Evolutionary conservation across 1,140 invertebrate genomes (phyloP), one percentile per base, ranked within the genome.

Genomic region (Pachyrhynchus sulphureomaculatus): DNA sequence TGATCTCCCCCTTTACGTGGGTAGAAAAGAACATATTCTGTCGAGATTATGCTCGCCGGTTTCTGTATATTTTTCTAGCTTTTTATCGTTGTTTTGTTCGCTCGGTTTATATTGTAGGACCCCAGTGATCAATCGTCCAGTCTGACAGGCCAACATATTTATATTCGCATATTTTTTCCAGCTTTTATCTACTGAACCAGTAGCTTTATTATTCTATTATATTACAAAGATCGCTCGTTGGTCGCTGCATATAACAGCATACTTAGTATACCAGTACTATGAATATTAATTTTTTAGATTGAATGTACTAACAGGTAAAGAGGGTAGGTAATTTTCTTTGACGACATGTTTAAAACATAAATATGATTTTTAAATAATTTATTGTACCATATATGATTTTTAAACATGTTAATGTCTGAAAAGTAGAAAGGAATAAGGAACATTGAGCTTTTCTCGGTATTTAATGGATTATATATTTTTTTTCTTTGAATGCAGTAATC

Each of bases 111-210:
- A 65, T 54, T 52, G 47, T 61, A 58, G 62, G 65, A 58, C 32
- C 45, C 20, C 21, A 55, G 65, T 67, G 64, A 68, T 68, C 67
- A 68, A 68, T 68, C 65, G 57, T 67, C 41, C 34, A 13, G 18
- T 15, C 13, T 68, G 67, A 68, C 67, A 68, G 62, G 54, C 49
- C 47, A 55, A 68, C 64, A 65, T 68, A 68, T 68, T 68, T 56
- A 67, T 68, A 68, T 66, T 68, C 67, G 61, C 67, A 67, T 68
- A 66, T 67, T 68, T 68, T 66, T 68, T 66, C 39, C 67, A 61
- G 67, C 67, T 67, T 68, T 68, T 68, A 68, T 68, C 67, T 68
- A 66, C 67, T 62, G 65, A 63, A 65, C 67, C 67, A 66, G 64
- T 68, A 68, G 64, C 64, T 62, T 67, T 58, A 66, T 58, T 66